Evolutionary conservation across 2,797 vertebrate species (phyloP), one percentile per base, ranked within the genome.

Genomic region (Decapterus maruadsi): DNA sequence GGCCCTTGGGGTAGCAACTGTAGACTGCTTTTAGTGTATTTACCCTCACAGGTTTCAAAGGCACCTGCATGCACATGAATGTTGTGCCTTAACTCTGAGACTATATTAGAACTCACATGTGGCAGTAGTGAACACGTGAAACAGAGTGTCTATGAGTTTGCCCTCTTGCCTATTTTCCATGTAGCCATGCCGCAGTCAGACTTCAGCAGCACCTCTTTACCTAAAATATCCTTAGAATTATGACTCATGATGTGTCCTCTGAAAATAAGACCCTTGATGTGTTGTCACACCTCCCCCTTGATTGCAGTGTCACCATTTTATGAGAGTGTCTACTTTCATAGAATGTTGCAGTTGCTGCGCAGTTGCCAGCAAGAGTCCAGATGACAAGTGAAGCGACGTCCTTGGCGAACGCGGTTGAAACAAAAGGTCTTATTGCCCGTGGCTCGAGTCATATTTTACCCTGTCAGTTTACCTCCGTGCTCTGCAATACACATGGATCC

Each of bases 181-280:
- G 61, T 36, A 46, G 63, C 22, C 61, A 8, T 45, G 38, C 59
- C 34, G 71, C 55, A 19, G 54, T 46, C 3, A 10, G 60, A 51
- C 61, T 62, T 74, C 63, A 70, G 69, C 62, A 59, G 68, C 72
- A n/a, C 36, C 22, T 53, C 61, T 62, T 75, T 50, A 50, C 78
- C 72, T 34, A 87, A 86, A 87, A 86, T 90, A 84, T 72, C 64
- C 45, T n/a, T 17, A 82, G 83, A 89, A 80, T 88, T 86, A 85
- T 72, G 81, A 84, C 75, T 87, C 72, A 85, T 71, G 65, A 80
- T 78, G 72, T 78, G 83, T 85, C 85, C 75, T 75, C 78, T 87
- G 82, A 87, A 91, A 81, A 85, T 77, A 85, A 90, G 84, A 88
- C 72, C 82, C 82, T 90, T 91, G 84, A 93, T 85, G 87, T 90